Base-by-base conservation (phyloP, 2,113 vertebrate genomes). In the Caranx melampygus region DNA sequence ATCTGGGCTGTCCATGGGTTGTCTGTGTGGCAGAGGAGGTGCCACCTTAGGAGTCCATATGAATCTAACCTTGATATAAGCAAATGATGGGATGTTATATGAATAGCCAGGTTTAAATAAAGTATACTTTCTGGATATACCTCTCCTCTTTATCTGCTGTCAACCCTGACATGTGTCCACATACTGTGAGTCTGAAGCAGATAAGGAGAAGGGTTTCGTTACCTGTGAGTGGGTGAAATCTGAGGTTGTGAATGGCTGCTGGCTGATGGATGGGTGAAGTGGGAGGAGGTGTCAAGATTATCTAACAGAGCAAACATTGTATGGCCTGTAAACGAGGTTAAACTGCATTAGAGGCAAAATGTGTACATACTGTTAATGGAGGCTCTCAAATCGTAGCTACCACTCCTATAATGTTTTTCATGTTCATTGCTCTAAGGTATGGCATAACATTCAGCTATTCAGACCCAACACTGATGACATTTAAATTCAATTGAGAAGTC, bases 211-310 rank as follows among this genome's bases (percentile, higher is more conserved):
- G 47, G 72, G 69, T 67, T 86, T 21, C 65, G 58, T 58, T 83
- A 85, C 79, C 72, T 66, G 67, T 45, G 67, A 76, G 57, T 67
- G 75, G 79, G 81, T 84, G 68, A 87, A 75, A 82, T 74, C 55
- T 21, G 77, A 71, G 61, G 65, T 85, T 75, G 60, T 81, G 63
- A 77, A 77, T 70, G 72, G 42, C 42, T 9, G 10, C 75, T 51
- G 18, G 51, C 55, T 74, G 86, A 84, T 74, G 74, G 67, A 68
- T 67, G 55, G 45, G 15, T 74, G 57, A 54, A 84, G 78, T 57
- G 2, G 33, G 67, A 71, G 75, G 49, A 73, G 54, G 55, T 54
- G 61, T 72, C 44, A 40, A 37, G 62, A 88, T 80, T 60, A 76
- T 68, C 51, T 72, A 86, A 63, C 26, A 60, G 42, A 51, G 6